phyloP scores from a whole-genome alignment of 2,113 vertebrate genomes.

The Pterocles orientalis region DNA sequence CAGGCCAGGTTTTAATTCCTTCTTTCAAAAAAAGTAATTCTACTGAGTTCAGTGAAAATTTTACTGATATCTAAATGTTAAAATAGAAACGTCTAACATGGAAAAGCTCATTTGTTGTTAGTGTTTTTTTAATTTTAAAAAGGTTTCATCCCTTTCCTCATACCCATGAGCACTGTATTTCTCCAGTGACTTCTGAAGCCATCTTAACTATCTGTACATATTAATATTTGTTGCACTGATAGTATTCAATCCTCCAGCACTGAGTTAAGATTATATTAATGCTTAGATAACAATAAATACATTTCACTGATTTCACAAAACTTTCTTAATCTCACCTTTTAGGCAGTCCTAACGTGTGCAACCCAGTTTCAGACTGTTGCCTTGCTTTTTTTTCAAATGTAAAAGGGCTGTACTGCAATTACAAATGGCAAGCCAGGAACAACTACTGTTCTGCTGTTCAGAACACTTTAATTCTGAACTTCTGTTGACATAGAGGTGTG shows the following conservation, averaged over 20 bases:
- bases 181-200: neutral
- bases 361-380: neutral
- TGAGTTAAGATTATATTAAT: neutral
- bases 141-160: neutral
- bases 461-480: neutral
- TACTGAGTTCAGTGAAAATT: neutral
- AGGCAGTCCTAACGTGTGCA: neutral
- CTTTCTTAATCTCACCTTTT: neutral
- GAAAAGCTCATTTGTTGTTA: neutral
- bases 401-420: neutral
- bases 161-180: neutral
- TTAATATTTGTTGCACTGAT: neutral
- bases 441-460: neutral
- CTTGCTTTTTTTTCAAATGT: neutral
- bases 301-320: neutral
- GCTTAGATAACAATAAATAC: neutral
- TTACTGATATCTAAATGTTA: neutral
- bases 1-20: neutral
- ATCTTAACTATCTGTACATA: neutral
- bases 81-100: neutral
- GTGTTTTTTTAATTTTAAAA: neutral
- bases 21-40: neutral
- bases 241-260: neutral
- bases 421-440: neutral
- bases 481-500: neutral